Conservation (phyloP, 2,888 invertebrate species). For the Thysanoteuthis rhombus region DNA sequence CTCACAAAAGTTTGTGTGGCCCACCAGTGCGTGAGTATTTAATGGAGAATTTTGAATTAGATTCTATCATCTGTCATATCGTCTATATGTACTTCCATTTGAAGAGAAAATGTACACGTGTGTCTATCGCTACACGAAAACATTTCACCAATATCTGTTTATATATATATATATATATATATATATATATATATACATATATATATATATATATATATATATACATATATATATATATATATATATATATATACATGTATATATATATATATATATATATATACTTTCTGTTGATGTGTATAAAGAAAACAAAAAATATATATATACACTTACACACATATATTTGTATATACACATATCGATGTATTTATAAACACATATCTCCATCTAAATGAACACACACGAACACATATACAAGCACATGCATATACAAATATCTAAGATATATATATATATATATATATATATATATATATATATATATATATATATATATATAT, state of each 20-base stretch:
- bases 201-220: neutral
- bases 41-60: too few species aligned
- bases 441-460: neutral
- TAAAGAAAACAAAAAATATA: neutral
- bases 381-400: neutral
- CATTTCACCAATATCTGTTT: too few species aligned
- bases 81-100: neutral
- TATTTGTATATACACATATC: neutral
- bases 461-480: neutral
- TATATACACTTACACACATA: neutral
- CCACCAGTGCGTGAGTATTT: too few species aligned
- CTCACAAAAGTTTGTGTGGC: too few species aligned
- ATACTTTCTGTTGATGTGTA: neutral
- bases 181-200: neutral
- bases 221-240: neutral
- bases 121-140: too few species aligned
- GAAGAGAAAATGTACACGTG: neutral
- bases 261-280: neutral
- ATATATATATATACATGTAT: neutral
- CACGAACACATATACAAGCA: neutral
- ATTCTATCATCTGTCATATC: too few species aligned
- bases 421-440: neutral
- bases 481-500: slow-evolving; percentile 15
- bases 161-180: slow-evolving; percentile 18
- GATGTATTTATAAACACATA: neutral